phyloP scores from a whole-genome alignment of 2,113 vertebrate genomes.

The Ceyx margarethae region DNA sequence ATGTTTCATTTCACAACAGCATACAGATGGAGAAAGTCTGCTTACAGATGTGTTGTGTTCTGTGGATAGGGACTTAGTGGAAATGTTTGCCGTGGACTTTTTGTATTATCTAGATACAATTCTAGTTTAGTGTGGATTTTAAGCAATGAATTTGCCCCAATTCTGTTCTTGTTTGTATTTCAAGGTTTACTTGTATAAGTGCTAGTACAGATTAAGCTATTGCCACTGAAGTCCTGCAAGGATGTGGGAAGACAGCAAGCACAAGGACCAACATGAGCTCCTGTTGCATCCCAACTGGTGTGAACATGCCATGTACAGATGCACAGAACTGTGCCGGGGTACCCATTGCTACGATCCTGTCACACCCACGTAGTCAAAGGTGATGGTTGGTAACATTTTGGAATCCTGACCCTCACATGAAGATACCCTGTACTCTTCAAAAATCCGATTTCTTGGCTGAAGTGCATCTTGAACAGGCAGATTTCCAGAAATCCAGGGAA shows the following conservation, averaged over 20 bases:
- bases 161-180: neutral
- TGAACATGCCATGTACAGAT: rapidly evolving
- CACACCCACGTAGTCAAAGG: neutral
- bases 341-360: neutral
- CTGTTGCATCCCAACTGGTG: neutral
- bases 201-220: neutral
- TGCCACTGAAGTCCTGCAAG: neutral
- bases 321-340: neutral
- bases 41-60: neutral
- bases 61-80: neutral
- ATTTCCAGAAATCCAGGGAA: neutral
- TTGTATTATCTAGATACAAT: neutral
- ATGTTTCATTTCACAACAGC: neutral
- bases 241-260: neutral
- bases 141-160: neutral
- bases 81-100: constrained; percentile 9
- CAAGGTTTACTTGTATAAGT: neutral
- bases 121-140: neutral
- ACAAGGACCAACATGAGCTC: neutral
- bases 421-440: neutral
- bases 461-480: neutral
- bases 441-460: neutral
- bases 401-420: neutral
- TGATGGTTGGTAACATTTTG: neutral
- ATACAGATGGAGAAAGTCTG: neutral